Conservation (phyloP, 2,113 vertebrate species). For the Carassius gibelio region DNA sequence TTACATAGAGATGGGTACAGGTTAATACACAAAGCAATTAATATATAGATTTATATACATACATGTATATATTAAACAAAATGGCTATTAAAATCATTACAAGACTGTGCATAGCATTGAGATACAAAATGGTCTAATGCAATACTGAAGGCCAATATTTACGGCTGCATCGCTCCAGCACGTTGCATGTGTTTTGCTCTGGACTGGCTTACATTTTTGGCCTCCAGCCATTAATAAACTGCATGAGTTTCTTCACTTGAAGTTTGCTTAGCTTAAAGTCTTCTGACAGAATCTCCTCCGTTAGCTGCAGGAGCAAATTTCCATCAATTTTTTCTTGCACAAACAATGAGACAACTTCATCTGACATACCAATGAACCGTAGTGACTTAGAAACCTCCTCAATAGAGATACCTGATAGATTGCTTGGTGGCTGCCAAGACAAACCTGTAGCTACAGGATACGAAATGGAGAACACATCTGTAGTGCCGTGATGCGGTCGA, state of each 20-base stretch:
- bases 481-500: constrained; percentile 73
- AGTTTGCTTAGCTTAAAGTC: constrained; percentile 98
- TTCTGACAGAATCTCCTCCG: constrained; percentile 93
- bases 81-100: constrained; percentile 70
- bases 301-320: constrained; percentile 93
- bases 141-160: constrained; percentile 76
- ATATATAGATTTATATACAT: constrained; percentile 67
- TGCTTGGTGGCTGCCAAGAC: constrained; percentile 89
- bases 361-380: constrained; percentile 91
- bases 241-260: constrained; percentile 96
- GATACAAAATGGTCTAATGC: constrained; percentile 79
- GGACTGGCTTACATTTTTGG: constrained; percentile 84
- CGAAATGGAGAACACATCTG: constrained; percentile 74
- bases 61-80: constrained; percentile 73
- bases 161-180: constrained; percentile 50
- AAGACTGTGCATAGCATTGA: constrained; percentile 85
- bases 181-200: constrained; percentile 53
- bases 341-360: constrained; percentile 88
- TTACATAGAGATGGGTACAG: constrained; percentile 43
- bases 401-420: constrained; percentile 88
- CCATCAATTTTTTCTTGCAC: constrained; percentile 95
- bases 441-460: constrained; percentile 75
- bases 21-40: constrained; percentile 81
- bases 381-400: constrained; percentile 93
- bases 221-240: constrained; percentile 97